Conservation (phyloP, 2,888 invertebrate species). For the Leptopterna dolabrata region DNA sequence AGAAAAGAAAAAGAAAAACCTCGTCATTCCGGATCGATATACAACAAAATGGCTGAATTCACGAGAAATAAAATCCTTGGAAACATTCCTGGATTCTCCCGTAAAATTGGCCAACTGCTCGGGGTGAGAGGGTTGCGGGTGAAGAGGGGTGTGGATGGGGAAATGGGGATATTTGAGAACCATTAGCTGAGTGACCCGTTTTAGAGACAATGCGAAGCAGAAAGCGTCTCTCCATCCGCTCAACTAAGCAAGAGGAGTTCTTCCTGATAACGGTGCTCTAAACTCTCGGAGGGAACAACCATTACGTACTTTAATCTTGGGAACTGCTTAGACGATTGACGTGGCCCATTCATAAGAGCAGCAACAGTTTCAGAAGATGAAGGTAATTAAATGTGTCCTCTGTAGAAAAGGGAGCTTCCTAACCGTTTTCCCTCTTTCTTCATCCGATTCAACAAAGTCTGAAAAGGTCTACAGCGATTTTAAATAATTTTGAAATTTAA, state of each 20-base stretch:
- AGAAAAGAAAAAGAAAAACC: too few species aligned
- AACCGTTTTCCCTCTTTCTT: conserved; percentile 11
- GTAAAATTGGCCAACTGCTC: background rate
- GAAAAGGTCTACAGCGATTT: background rate
- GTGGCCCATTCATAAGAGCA: conserved; percentile 33
- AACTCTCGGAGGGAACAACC: conserved; percentile 25
- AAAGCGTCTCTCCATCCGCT: conserved; percentile 26
- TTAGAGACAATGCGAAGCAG: conserved; percentile 48
- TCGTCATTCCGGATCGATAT: too few species aligned
- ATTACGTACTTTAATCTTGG: conserved; percentile 47
- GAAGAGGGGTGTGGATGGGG: too few species aligned
- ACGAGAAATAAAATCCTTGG: too few species aligned
- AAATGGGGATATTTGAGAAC: conserved; percentile 31
- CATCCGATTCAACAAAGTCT: background rate
- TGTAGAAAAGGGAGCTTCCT: background rate
- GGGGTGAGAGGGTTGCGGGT: background rate
- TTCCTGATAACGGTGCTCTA: conserved; percentile 39
- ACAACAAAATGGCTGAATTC: too few species aligned
- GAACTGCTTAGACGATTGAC: conserved; percentile 46
- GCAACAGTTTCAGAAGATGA: conserved; percentile 23
- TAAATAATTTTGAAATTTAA: background rate
- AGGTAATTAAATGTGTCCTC: conserved; percentile 22
- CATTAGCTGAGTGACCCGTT: conserved; percentile 51
- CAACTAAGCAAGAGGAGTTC: conserved; percentile 21
- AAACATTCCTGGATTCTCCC: too few species aligned